phyloP scores from a whole-genome alignment of 2,888 invertebrate species.

The Lissonota sp. region DNA sequence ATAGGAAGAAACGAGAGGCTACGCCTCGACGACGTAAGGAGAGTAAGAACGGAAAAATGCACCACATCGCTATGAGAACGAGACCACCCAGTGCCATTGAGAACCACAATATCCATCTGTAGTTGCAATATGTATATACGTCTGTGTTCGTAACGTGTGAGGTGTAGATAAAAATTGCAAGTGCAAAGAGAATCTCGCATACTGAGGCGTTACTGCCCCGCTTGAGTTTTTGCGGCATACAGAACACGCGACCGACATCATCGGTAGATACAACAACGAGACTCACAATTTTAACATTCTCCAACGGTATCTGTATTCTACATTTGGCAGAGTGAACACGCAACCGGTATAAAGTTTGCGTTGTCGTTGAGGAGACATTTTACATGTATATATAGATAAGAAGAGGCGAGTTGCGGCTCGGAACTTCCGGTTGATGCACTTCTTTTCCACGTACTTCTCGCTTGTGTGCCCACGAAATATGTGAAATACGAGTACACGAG shows the following conservation, averaged over 20 bases:
- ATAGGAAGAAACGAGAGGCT: constrained; percentile 48
- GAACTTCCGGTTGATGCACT: constrained; percentile 60
- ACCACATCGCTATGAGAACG: constrained; percentile 39
- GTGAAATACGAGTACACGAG: constrained; percentile 5
- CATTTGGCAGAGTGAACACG: constrained; percentile 66
- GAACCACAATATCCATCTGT: constrained; percentile 25
- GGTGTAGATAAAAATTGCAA: constrained; percentile 37
- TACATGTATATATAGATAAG: constrained; percentile 3
- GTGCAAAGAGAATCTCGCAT: constrained; percentile 47
- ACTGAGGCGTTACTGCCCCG: constrained; percentile 42
- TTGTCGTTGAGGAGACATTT: constrained; percentile 46
- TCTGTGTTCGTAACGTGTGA: not conserved
- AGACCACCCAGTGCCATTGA: constrained; percentile 39
- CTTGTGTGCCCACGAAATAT: constrained; percentile 51
- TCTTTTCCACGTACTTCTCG: constrained; percentile 29
- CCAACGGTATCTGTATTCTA: constrained; percentile 61
- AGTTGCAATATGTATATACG: not conserved
- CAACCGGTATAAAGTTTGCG: constrained; percentile 64
- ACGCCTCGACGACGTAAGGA: constrained; percentile 26
- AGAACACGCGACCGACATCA: constrained; percentile 17
- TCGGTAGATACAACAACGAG: constrained; percentile 21
- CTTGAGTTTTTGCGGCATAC: constrained; percentile 30
- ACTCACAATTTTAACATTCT: constrained; percentile 30
- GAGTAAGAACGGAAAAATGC: constrained; percentile 40
- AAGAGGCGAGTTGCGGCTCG: constrained; percentile 58